Conservation (phyloP, 2,888 invertebrate genomes). For the Hirtodrosophila histrioides region DNA sequence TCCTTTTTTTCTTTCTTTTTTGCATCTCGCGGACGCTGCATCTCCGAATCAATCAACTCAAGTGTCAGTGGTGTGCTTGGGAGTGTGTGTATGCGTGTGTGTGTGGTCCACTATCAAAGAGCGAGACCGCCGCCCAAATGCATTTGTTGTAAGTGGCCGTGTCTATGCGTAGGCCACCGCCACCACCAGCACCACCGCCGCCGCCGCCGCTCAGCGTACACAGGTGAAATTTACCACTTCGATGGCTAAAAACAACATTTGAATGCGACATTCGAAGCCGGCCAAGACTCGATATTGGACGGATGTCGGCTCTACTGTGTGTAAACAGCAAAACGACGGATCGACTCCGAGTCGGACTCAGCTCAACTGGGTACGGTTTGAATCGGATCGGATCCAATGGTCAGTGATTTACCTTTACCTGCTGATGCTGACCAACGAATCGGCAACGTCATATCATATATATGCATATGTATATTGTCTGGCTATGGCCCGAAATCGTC, state of each 20-base stretch:
- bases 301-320: constrained; percentile 65
- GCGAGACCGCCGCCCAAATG: constrained; percentile 70
- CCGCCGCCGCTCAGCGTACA: constrained; percentile 58
- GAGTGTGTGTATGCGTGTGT: constrained; percentile 34
- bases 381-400: constrained; percentile 18
- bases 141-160: constrained; percentile 77
- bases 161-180: constrained; percentile 50
- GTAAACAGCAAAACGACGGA: constrained; percentile 62
- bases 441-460: constrained; percentile 72
- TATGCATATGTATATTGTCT: constrained; percentile 44
- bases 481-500: constrained; percentile 47
- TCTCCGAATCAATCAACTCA: constrained; percentile 77
- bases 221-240: constrained; percentile 80
- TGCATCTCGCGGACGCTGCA: constrained; percentile 71
- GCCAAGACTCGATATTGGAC: constrained; percentile 42
- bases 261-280: constrained; percentile 75
- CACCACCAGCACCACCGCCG: constrained; percentile 3
- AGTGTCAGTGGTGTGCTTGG: constrained; percentile 55
- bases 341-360: constrained; percentile 15
- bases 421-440: constrained; percentile 54
- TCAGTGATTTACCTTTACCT: constrained; percentile 46
- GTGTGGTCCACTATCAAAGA: constrained; percentile 77
- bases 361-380: constrained; percentile 16
- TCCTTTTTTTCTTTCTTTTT: constrained; percentile 37
- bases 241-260: constrained; percentile 77